Base-by-base conservation (phyloP, 1,140 invertebrate species). In the Drosophila malerkotliana region DNA sequence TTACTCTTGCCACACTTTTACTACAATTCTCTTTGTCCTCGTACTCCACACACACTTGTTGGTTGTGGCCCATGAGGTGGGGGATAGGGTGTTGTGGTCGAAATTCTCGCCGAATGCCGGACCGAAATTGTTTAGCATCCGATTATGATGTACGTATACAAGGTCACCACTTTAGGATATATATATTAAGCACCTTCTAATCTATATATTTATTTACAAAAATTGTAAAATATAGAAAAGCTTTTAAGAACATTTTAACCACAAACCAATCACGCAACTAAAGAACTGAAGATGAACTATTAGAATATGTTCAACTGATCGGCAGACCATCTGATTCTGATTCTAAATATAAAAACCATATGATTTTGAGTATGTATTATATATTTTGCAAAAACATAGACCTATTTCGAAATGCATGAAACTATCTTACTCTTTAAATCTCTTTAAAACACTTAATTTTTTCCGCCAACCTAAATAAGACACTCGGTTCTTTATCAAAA, bases 21-120 rank as follows among this genome's bases (percentile, higher is more conserved):
- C 28, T 39, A 14, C 14, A 30, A 10, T 32, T 10, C 49, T 14
- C 30, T 7, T 14, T 63, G 30, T n/a, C 30, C 45, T 21, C 37
- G 45, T 44, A 39, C 62, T 49, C 44, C n/a, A 54, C 47, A 54
- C 60, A 58, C 71, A 75, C 71, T 75, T 75, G 72, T 75, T 75
- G 72, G 64, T 41, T 49, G 32, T 45, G 39, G 10, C 45, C 41
- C 24, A 18, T 18, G 26, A 41, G 26, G 26, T 59, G 45, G 10
- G 26, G 41, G 48, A 30, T 34, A 21, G 56, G n/a, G 18, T 37
- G 51, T 58, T 49, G 47, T 18, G 60, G 78, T 14, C 57, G 72
- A 39, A 24, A 57, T 57, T 55, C 58, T 64, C 7, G 18, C n/a
- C 74, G 68, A 55, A 56, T 74, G 69, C 28, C 56, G 54, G 53